Evolutionary conservation across 2,888 invertebrate species (phyloP), one percentile per base, ranked within the genome.

Genomic region (Tridacna crocea): DNA sequence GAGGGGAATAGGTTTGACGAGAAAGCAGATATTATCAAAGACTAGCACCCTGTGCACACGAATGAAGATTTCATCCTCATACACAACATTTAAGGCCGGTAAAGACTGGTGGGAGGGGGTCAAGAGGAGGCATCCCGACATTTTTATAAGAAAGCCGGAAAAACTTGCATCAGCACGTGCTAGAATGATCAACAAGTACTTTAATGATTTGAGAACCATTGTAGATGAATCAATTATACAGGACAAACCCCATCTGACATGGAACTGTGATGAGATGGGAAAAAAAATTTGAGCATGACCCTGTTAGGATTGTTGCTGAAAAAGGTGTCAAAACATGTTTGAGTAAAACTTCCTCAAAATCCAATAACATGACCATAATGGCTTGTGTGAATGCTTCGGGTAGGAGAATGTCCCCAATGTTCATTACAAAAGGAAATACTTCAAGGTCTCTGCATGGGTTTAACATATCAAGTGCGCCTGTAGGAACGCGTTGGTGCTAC

Each of bases 381-480:
- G 87, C 82, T 1, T 87, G 84, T 66, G 84, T n/a, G 86, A 84
- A 60, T 83, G 84, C 17, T 74, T 72, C 12, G 87, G 85, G 17
- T 10, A 58, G 15, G 36, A 58, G 27, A 27, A 88, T 89, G 84
- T 82, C 86, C 0, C 85, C 88, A 19, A 13, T 88, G 15, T 66
- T 85, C 10, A 83, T 88, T 19, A 85, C 80, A 0, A 88, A 87
- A 65, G 88, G 88, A 13, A 88, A 88, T 72, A 88, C 87, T 3
- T 12, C 68, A 4, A 77, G 47, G 51, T 78, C 77, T 0, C 60
- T 89, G 13, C 85, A 86, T 27, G 80, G 80, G 0, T 84, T 86
- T 60, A 83, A 84, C 13, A 84, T 81, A 0, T n/a, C 46, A 3
- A 78, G 84, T 12, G 81, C 81, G 0, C 88, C 88, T n/a, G 19